A percentile compares a stretch with the other conserved stretches of the same genome.
Evolutionary conservation across 2,113 vertebrate genomes (phyloP).

Genomic region (Gnathonemus echidnorhynchus): DNA sequence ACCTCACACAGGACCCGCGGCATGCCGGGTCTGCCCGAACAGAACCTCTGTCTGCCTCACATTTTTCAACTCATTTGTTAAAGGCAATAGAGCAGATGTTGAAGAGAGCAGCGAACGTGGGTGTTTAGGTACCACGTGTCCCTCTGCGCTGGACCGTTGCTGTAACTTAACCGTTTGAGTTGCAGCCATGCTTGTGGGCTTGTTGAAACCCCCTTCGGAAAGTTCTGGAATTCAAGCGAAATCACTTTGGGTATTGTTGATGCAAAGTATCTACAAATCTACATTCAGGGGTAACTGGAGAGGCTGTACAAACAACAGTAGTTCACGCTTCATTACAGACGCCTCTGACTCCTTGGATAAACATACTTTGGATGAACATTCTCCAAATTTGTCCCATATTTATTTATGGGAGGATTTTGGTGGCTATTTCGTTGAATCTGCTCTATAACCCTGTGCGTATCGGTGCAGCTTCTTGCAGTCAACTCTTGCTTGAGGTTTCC

Average conservation of each 20-base stretch:
- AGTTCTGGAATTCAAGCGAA: not conserved
- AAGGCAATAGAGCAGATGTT: not conserved
- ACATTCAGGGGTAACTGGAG: not conserved
- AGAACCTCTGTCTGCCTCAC: not conserved
- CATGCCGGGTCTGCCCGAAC: not conserved
- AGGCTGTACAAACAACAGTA: not conserved
- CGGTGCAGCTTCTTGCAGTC: not conserved
- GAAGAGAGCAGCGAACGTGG: not conserved
- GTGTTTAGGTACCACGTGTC: not conserved
- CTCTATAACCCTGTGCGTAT: not conserved
- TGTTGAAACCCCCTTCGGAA: not conserved
- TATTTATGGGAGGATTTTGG: not conserved
- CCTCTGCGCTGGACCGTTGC: not conserved
- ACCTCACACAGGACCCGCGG: not conserved
- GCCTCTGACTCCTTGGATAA: not conserved
- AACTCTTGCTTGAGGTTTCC: not conserved
- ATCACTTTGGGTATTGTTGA: not conserved
- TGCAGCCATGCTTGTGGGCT: not conserved
- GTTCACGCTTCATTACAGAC: not conserved
- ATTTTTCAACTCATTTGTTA: not conserved
- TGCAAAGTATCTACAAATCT: not conserved
- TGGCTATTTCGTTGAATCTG: no score
- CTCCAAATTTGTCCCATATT: not conserved
- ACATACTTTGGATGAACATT: not conserved
- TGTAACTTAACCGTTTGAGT: not conserved